Percentiles rank a stretch among this genome's conserved stretches.
Conservation (phyloP, 2,113 vertebrate genomes). For the Phalacrocorax brasilianus region DNA sequence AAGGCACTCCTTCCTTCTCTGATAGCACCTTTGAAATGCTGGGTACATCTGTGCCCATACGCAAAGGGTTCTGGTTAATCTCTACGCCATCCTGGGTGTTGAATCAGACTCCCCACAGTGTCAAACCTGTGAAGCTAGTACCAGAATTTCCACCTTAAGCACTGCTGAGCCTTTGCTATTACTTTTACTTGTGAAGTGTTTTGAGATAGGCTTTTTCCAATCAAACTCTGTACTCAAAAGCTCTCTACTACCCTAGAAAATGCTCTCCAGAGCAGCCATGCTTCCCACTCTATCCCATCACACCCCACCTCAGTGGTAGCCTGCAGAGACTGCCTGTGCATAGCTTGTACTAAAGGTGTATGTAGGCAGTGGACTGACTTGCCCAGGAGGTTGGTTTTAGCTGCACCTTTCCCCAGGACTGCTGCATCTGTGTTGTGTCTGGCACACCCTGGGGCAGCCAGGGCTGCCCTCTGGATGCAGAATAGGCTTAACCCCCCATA, state of each 20-base stretch:
- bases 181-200: not conserved
- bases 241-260: not conserved
- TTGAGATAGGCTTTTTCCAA: not conserved
- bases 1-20: not conserved
- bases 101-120: not conserved
- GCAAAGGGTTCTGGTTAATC: not conserved
- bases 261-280: not conserved
- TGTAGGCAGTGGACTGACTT: not conserved
- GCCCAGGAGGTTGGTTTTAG: fast-evolving
- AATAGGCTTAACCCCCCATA: not conserved
- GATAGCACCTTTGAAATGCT: not conserved
- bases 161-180: not conserved
- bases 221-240: not conserved
- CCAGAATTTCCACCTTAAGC: not conserved
- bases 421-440: not conserved
- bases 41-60: not conserved
- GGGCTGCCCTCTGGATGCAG: not conserved
- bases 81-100: not conserved
- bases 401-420: not conserved
- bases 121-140: not conserved
- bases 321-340: not conserved
- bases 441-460: not conserved
- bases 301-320: not conserved
- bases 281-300: not conserved
- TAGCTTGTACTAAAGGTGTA: not conserved